Percentiles rank a stretch among this genome's conserved stretches.
These are phyloP conservation scores for Vanessa tameamea DNA, from an alignment of 1,140 invertebrate genomes.

Conservation along the genomic window DNA sequence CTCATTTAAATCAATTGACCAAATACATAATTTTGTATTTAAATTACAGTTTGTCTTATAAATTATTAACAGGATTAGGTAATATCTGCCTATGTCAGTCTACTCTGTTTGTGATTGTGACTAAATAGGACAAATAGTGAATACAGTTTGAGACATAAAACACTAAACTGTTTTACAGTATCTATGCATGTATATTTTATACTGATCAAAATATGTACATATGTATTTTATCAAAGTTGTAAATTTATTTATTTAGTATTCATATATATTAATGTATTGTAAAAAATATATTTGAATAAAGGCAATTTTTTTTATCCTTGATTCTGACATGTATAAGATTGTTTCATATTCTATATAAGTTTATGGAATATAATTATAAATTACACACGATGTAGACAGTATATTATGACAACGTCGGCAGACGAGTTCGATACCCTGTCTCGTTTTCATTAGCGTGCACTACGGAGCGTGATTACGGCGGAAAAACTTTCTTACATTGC, in stretches of 20 bases:
- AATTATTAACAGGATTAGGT: constrained; percentile 9
- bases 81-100: not conserved
- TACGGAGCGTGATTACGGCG: constrained; percentile 54
- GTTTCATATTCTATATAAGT: not conserved
- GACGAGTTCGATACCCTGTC: constrained; percentile 64
- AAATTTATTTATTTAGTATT: no score
- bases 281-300: no score
- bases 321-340: not conserved
- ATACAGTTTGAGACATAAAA: not conserved
- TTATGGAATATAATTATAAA: constrained; percentile 12
- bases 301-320: no score
- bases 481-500: constrained; percentile 54
- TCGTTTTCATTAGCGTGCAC: constrained; percentile 71
- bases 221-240: no score
- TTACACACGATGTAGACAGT: constrained; percentile 17
- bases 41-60: constrained; percentile 4
- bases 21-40: constrained; percentile 14
- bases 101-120: not conserved
- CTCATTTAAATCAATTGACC: constrained; percentile 1
- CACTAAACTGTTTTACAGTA: not conserved
- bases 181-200: not conserved
- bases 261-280: no score
- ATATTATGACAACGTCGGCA: constrained; percentile 22
- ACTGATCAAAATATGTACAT: no score
- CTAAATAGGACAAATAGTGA: constrained; percentile 2